A percentile compares a stretch with the other conserved stretches of the same genome.
These are phyloP conservation scores for Agrochola circellaris DNA, from an alignment of 2,888 invertebrate genomes.

Conservation along the genomic window DNA sequence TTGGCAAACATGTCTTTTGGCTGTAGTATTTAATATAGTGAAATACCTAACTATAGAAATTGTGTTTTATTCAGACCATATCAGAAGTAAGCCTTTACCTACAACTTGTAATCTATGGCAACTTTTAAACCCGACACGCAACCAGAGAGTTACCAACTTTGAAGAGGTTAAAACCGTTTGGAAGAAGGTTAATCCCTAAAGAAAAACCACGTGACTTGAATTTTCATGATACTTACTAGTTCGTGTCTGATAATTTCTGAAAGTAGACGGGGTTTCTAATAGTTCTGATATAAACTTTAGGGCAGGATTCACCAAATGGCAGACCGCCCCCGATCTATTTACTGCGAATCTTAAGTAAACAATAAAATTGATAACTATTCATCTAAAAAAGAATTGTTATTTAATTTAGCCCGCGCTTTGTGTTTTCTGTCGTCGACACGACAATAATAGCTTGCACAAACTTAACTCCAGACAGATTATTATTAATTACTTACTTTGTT, in stretches of 20 bases:
- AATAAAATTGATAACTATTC: too few species aligned
- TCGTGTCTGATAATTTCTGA: slow-evolving; percentile 22
- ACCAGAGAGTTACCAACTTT: slow-evolving; percentile 43
- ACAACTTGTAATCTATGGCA: slow-evolving; percentile 46
- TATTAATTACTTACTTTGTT: too few species aligned
- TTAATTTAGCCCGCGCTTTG: too few species aligned
- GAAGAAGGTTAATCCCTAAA: slow-evolving; percentile 48
- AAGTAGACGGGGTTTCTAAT: not conserved
- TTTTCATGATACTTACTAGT: slow-evolving; percentile 8
- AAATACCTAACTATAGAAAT: not conserved
- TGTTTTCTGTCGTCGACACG: too few species aligned
- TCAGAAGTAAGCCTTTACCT: slow-evolving; percentile 12
- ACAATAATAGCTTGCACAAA: too few species aligned
- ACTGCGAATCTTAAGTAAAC: too few species aligned
- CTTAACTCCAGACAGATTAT: too few species aligned
- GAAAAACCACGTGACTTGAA: slow-evolving; percentile 48
- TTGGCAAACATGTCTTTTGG: not conserved
- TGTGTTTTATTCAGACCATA: not conserved
- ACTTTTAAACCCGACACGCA: slow-evolving; percentile 55
- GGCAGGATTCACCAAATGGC: too few species aligned
- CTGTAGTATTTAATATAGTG: not conserved
- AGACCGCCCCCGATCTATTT: too few species aligned
- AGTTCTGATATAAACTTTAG: not conserved
- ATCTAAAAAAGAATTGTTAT: too few species aligned
- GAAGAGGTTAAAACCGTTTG: slow-evolving; percentile 37